Conservation (phyloP, 2,888 invertebrate genomes). For the Rhimphoctona megacephalus region DNA sequence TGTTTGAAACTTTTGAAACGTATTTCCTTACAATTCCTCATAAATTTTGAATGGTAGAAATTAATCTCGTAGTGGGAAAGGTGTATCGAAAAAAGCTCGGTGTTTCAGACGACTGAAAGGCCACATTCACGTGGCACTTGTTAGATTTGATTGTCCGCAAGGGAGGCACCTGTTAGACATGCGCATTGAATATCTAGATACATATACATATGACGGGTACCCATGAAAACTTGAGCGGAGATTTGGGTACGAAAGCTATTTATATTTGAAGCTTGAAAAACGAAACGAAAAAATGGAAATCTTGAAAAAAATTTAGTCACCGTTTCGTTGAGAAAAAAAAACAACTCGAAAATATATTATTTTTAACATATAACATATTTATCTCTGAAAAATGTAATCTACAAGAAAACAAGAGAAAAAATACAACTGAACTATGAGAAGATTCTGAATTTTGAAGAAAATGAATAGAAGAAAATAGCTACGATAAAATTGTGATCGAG, state of each 20-base stretch:
- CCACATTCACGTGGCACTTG: constrained; percentile 21
- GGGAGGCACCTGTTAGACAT: constrained; percentile 30
- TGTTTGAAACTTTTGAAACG: background rate
- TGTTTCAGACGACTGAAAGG: background rate
- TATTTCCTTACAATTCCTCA: background rate
- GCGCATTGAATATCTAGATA: background rate
- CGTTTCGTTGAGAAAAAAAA: background rate
- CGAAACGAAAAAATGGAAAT: background rate
- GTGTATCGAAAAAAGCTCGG: background rate
- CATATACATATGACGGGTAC: background rate
- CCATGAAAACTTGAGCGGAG: background rate
- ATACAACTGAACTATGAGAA: background rate
- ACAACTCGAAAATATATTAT: background rate
- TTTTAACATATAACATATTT: background rate
- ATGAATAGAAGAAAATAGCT: background rate
- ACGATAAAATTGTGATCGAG: constrained; percentile 6
- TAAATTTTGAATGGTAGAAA: background rate
- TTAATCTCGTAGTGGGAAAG: background rate
- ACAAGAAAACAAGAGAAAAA: background rate
- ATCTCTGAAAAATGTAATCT: too few relatives aligned
- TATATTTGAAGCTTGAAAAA: background rate
- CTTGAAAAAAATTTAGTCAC: background rate
- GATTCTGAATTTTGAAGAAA: too few relatives aligned
- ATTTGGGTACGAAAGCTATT: background rate
- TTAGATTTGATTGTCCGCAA: constrained; percentile 22